Evolutionary conservation across 2,113 vertebrate species (phyloP), one percentile per base, ranked within the genome.

Genomic region (Colistium nudipinnis): DNA sequence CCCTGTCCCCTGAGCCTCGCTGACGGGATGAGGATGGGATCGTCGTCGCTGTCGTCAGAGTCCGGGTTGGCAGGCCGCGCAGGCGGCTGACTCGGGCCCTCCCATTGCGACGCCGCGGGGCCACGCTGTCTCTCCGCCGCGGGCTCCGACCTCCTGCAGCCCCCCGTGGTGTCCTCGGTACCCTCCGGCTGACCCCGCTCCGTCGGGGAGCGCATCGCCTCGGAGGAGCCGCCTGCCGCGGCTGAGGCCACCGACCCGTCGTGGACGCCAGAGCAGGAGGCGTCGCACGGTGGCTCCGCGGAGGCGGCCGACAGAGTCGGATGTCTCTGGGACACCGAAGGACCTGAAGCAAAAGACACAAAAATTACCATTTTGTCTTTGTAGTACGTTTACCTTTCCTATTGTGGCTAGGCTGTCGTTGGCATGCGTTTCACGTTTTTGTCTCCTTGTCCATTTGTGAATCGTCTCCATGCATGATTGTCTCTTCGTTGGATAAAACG

Each of bases 1-100:
- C 96, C 95, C 59, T 95, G 95, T 75, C 95, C 93, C 88, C 96
- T 94, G 43, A 94, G 95, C 88, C 97, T 91, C 10, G 96, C 89
- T 0, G 95, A 94, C 0, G 97, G 97, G 84, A 98, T 95, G 7
- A 98, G 94, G 44, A 99, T 96, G 0, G 96, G 97, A 67, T 99
- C 97, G 4, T 99, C 97, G 0, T 98, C 97, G 16, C 97, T 98
- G 85, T 98, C 96, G 4, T 98, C 96, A 0, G 97, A 98, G 82
- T 99, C 97, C 70, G 94, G 97, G 65, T 93, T 92, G 74, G 60
- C 89, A n/a, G n/a, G n/a, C 12, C 93, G 87, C 14, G 90, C 52
- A n/a, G n/a, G n/a, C 1, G 93, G 81, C 13, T 95, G 95, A 54
- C 82, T 82, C 80, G 76, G 86, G 53, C 51, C 88, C 83, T 39